Evolutionary conservation across 2,113 vertebrate genomes (phyloP).

Genomic region (Marcusenius ussheri): DNA sequence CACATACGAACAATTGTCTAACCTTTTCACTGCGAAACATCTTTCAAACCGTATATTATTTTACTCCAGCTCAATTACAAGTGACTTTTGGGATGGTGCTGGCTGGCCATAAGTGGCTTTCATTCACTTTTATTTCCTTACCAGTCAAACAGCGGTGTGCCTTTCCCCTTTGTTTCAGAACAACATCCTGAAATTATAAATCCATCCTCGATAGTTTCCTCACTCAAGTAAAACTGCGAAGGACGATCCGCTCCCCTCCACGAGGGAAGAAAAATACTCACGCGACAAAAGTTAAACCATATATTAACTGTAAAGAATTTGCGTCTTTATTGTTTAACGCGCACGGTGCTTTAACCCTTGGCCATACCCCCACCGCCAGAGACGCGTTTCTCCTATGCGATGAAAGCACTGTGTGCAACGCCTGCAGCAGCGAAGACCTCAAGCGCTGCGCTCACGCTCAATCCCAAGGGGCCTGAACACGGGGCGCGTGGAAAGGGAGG

Average conservation of each 20-base stretch:
- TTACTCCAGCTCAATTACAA: not conserved
- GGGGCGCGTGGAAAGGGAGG: not conserved
- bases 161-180: slow-evolving; percentile 42
- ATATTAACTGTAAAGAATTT: not conserved
- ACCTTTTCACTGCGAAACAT: not conserved
- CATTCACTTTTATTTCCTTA: slow-evolving; percentile 4
- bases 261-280: not conserved
- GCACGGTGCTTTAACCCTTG: not conserved
- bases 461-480: not conserved
- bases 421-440: not conserved
- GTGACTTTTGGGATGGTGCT: not conserved
- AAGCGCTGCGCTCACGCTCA: not conserved
- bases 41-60: not conserved
- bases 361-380: not conserved
- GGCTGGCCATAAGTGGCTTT: not conserved
- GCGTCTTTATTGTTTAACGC: not conserved
- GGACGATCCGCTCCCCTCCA: not conserved
- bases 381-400: not conserved
- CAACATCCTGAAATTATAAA: slow-evolving; percentile 35
- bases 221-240: slow-evolving; percentile 10
- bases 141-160: slow-evolving; percentile 11
- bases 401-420: not conserved
- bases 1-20: not conserved
- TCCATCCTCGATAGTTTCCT: slow-evolving; percentile 22
- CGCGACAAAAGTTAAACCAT: not conserved